phyloP scores from a whole-genome alignment of 2,797 vertebrate species.

The Spinus pinus region DNA sequence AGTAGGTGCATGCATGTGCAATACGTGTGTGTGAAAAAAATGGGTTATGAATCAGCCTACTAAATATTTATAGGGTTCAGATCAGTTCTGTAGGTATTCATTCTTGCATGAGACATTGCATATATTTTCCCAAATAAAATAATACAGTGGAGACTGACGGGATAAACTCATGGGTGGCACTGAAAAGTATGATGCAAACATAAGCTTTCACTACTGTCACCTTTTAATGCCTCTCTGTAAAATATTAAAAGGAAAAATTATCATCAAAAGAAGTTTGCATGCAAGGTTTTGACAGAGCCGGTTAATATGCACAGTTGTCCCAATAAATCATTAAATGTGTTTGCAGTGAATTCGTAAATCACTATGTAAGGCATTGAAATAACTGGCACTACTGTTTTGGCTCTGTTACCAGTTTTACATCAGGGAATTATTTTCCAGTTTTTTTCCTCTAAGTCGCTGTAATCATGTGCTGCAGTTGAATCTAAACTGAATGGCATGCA shows the following conservation, averaged over 20 bases:
- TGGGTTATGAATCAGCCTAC: neutral
- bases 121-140: constrained; percentile 53
- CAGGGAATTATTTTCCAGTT: constrained; percentile 78
- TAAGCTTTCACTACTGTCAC: neutral
- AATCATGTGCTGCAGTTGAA: constrained; percentile 72
- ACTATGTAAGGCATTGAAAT: constrained; percentile 69
- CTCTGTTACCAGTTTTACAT: constrained; percentile 70
- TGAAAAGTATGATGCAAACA: constrained; percentile 13
- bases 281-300: neutral
- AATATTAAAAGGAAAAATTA: constrained; percentile 42
- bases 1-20: neutral
- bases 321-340: constrained; percentile 55
- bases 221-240: constrained; percentile 16
- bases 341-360: constrained; percentile 60
- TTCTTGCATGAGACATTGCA: constrained; percentile 18
- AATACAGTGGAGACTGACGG: constrained; percentile 18
- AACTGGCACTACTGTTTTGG: constrained; percentile 82
- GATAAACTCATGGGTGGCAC: neutral
- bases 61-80: neutral
- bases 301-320: constrained; percentile 48
- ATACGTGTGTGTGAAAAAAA: neutral
- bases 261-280: constrained; percentile 35
- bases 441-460: constrained; percentile 58
- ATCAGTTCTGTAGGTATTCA: constrained; percentile 10
- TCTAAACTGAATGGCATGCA: constrained; percentile 69